Percentiles rank a stretch among this genome's conserved stretches.
phyloP scores from a whole-genome alignment of 2,888 invertebrate genomes.

The Tholera decimalis region DNA sequence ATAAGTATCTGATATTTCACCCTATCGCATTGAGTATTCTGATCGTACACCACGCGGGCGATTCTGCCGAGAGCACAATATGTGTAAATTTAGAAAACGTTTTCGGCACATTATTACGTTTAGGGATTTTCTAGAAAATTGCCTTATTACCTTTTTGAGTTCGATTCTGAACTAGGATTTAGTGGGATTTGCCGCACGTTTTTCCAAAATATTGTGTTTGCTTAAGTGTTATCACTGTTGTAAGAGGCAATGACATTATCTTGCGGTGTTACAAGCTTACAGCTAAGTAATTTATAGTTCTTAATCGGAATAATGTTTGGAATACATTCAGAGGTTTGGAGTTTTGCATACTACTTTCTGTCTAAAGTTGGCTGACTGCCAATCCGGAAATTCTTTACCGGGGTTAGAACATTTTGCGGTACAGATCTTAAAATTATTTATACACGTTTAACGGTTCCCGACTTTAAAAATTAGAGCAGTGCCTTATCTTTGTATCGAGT shows the following conservation, averaged over 20 bases:
- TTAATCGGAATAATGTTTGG: conserved; percentile 37
- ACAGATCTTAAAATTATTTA: conserved; percentile 47
- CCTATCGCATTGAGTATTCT: conserved; percentile 86
- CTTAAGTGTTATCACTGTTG: conserved; percentile 66
- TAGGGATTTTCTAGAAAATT: conserved; percentile 91
- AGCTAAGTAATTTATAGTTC: conserved; percentile 46
- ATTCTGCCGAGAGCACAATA: conserved; percentile 88
- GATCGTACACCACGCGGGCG: conserved; percentile 84
- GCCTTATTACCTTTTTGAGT: conserved; percentile 90
- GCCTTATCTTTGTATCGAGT: conserved; percentile 37
- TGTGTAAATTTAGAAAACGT: conserved; percentile 91
- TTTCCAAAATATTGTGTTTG: conserved; percentile 73
- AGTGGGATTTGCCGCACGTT: conserved; percentile 79
- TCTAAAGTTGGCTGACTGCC: conserved; percentile 52
- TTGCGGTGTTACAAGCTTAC: conserved; percentile 27
- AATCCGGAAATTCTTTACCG: conserved; percentile 52
- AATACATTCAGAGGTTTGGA: conserved; percentile 42
- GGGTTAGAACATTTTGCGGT: conserved; percentile 47
- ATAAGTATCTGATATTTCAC: conserved; percentile 80
- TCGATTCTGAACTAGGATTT: conserved; percentile 86
- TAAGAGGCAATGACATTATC: conserved; percentile 58
- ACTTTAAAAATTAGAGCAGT: conserved; percentile 34
- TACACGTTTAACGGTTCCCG: conserved; percentile 43
- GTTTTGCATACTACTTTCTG: conserved; percentile 53
- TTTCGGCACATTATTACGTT: conserved; percentile 91